These are phyloP conservation scores for Trypoxylus dichotomus DNA, from an alignment of 1,140 invertebrate species.

Conservation along the genomic window DNA sequence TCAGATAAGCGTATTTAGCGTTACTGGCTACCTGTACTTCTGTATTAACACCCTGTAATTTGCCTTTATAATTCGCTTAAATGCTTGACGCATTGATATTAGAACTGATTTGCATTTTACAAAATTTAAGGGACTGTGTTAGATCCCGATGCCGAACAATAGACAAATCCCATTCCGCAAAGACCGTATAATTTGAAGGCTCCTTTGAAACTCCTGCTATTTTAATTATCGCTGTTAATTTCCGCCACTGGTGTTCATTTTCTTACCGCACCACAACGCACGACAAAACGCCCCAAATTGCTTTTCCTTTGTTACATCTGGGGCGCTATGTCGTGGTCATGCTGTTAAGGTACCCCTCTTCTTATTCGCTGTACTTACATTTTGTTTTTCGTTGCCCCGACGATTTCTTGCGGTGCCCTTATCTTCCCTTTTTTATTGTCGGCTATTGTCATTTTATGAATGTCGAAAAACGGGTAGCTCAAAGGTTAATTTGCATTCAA, in stretches of 20 bases:
- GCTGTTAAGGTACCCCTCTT: background rate
- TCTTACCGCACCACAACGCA: background rate
- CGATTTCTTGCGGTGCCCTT: background rate
- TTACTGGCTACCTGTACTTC: background rate
- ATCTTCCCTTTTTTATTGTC: background rate
- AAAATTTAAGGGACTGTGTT: background rate
- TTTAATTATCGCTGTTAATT: background rate
- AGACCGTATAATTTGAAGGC: background rate
- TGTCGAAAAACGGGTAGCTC: background rate
- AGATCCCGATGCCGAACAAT: background rate
- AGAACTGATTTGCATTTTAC: background rate
- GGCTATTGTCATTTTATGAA: background rate
- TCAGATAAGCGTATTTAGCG: no score
- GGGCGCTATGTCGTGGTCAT: background rate
- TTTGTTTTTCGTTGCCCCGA: background rate
- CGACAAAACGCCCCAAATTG: background rate
- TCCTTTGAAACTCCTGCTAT: background rate
- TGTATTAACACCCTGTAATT: background rate
- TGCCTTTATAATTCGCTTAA: background rate
- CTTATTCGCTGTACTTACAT: background rate
- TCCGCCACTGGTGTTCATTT: background rate
- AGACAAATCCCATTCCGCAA: background rate
- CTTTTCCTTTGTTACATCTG: background rate
- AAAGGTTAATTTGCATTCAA: background rate
- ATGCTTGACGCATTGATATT: background rate